Evolutionary conservation across 2,888 invertebrate species (phyloP), one percentile per base, ranked within the genome.

Genomic region (Drosophila neotestacea): DNA sequence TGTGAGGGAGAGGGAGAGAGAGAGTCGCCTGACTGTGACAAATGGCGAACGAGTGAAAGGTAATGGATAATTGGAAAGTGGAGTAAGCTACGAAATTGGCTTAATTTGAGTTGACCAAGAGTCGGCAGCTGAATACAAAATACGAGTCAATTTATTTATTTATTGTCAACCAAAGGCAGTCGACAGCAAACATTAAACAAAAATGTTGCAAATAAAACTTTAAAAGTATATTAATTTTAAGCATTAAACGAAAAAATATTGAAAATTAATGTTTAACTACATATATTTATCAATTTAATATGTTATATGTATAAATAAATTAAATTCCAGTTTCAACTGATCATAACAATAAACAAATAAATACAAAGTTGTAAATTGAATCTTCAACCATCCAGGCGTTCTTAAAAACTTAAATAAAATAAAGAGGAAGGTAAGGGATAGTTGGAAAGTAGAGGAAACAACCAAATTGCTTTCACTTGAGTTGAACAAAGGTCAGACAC

Each of bases 21-120:
- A 10, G 10, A 10, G 32, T 44, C 10, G 54, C 34, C 42, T 34
- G 55, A 56, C 81, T 81, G 81, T 81, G 81, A 81, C 81, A 84
- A 81, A 84, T 84, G 79, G 81, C 71, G 41, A 52, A 65, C 73
- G 67, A 70, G 81, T 76, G 79, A 84, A 82, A 84, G 85, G 81
- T 68, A 62, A 61, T 60, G 70, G 66, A 58, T 75, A 75, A 75
- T 75, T 75, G 75, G 75, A 75, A 75, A 75, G 75, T 56, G 62
- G 62, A 73, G 65, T 59, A 63, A 54, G 58, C 74, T 28, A 63
- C 51, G 44, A 67, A 75, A 70, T 75, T 67, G 63, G 16, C 56
- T 50, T 64, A 27, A 69, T 73, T 73, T 27, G 32, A 42, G 51
- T 36, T 52, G 56, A 52, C 55, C 71, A 46, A 9, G 27, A 34